Evolutionary conservation across 2,113 vertebrate species (phyloP).

Genomic region (Marcusenius ussheri): DNA sequence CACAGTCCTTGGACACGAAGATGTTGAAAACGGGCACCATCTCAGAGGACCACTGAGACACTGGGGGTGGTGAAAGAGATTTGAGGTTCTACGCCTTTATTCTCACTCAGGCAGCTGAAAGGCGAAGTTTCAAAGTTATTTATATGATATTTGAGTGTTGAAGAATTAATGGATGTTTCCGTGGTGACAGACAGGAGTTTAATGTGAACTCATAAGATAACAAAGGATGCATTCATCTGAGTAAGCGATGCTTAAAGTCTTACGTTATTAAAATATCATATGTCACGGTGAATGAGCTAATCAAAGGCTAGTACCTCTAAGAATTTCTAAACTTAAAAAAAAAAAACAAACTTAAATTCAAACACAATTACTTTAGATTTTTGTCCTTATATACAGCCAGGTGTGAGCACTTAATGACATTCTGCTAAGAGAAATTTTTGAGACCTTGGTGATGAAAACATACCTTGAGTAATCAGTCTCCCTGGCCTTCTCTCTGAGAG

Average conservation of each 20-base stretch:
- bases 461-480: not conserved
- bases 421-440: not conserved
- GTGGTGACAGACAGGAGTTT: conserved; percentile 10
- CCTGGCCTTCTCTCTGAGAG: not conserved
- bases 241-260: not conserved
- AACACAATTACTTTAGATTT: not conserved
- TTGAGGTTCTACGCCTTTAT: not conserved
- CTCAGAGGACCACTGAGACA: not conserved
- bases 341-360: not conserved
- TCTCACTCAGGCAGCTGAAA: not conserved
- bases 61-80: not conserved
- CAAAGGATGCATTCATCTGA: not conserved
- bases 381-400: not conserved
- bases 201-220: not conserved
- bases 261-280: not conserved
- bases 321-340: not conserved
- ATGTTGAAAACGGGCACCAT: not conserved
- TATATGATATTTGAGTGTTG: not conserved
- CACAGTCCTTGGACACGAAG: not conserved
- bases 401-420: not conserved
- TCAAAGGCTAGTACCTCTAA: not conserved
- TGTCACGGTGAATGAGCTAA: not conserved
- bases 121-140: not conserved
- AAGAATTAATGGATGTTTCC: not conserved
- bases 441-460: not conserved